Evolutionary conservation across 2,888 invertebrate species (phyloP).

Genomic region (Tenthredo distinguenda): DNA sequence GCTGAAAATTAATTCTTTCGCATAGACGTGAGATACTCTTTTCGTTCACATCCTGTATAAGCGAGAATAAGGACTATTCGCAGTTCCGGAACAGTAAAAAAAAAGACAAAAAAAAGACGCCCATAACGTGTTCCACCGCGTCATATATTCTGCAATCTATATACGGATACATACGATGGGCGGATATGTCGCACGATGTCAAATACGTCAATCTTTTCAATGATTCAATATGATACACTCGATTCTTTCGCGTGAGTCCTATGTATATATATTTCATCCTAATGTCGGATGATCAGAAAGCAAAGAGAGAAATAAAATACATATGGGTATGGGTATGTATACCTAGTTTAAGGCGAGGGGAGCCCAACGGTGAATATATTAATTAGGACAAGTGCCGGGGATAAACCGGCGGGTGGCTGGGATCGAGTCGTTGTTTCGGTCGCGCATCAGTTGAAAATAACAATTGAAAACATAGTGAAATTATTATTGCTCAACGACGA

Average conservation of each 20-base stretch:
- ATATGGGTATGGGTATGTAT: background rate
- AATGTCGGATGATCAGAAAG: background rate
- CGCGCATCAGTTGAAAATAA: conserved; percentile 36
- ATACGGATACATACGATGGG: background rate
- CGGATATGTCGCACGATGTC: conserved; percentile 6
- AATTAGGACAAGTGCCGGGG: conserved; percentile 1
- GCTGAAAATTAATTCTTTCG: background rate
- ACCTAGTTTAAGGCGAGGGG: background rate
- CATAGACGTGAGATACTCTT: background rate
- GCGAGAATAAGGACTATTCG: background rate
- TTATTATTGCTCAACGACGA: conserved; percentile 33
- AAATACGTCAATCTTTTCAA: background rate
- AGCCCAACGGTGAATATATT: background rate
- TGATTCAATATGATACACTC: conserved; percentile 5
- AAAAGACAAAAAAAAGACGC: conserved; percentile 15
- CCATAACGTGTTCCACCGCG: background rate
- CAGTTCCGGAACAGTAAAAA: background rate
- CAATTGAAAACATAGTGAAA: conserved; percentile 37
- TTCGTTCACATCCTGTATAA: background rate
- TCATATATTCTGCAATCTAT: conserved; percentile 10
- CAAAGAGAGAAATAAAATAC: background rate
- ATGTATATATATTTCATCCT: background rate
- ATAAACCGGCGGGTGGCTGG: background rate
- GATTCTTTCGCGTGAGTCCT: background rate
- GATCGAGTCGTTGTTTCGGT: background rate